Evolutionary conservation across 2,888 invertebrate species (phyloP).

Genomic region (Drosophila koepferae): DNA sequence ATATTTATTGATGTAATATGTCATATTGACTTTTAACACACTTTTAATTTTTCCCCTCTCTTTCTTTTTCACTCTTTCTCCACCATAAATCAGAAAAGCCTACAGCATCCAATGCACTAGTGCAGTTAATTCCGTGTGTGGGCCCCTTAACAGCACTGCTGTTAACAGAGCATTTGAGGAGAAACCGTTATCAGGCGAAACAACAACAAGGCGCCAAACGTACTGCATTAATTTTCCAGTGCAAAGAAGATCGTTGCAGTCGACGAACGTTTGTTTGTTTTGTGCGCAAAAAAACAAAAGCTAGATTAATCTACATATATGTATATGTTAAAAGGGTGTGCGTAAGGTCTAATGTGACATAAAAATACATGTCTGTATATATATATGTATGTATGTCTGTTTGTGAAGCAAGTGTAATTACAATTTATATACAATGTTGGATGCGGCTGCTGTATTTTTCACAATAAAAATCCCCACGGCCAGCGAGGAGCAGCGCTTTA

Average conservation of each 20-base stretch:
- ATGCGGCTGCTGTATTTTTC: conserved; percentile 86
- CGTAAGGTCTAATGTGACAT: conserved; percentile 16
- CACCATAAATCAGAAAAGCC: not conserved
- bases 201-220: conserved; percentile 48
- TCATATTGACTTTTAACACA: too few relatives aligned
- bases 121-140: conserved; percentile 11
- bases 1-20: not conserved
- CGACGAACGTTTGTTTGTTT: conserved; percentile 13
- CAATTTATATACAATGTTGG: conserved; percentile 29
- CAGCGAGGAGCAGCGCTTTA: conserved; percentile 84
- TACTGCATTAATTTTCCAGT: conserved; percentile 46
- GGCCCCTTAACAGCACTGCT: conserved; percentile 11
- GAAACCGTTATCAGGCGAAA: conserved; percentile 66
- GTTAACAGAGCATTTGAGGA: conserved; percentile 25
- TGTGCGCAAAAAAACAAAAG: conserved; percentile 10
- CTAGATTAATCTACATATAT: conserved; percentile 14
- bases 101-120: not conserved
- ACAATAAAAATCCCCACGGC: conserved; percentile 87
- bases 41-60: too few relatives aligned
- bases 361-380: conserved; percentile 9
- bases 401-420: conserved; percentile 10
- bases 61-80: too few relatives aligned
- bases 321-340: conserved; percentile 17
- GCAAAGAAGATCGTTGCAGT: conserved; percentile 58
- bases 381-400: conserved; percentile 2